Evolutionary conservation across 2,888 invertebrate genomes (phyloP).

Genomic region (Piscicola geometra): DNA sequence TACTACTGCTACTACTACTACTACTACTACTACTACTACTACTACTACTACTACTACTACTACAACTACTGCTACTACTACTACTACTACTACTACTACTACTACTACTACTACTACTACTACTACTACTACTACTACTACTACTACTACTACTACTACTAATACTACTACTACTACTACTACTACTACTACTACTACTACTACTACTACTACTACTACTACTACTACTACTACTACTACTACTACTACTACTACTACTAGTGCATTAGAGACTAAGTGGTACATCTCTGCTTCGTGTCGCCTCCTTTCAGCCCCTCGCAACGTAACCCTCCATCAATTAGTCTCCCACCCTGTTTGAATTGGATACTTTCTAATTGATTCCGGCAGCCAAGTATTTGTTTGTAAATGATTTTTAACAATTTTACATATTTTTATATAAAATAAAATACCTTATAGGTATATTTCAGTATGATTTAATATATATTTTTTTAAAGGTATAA

Average conservation of each 20-base stretch:
- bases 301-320: too few relatives aligned
- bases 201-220: slow-evolving; percentile 27
- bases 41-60: slow-evolving; percentile 35
- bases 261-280: neutral
- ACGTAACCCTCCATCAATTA: too few relatives aligned
- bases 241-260: slow-evolving; percentile 28
- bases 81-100: slow-evolving; percentile 34
- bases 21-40: slow-evolving; percentile 36
- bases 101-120: slow-evolving; percentile 29
- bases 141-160: slow-evolving; percentile 18
- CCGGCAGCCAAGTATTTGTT: too few relatives aligned
- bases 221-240: slow-evolving; percentile 29
- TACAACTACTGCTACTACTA: slow-evolving; percentile 36
- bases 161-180: slow-evolving; percentile 19
- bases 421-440: too few relatives aligned
- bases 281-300: too few relatives aligned
- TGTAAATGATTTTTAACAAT: too few relatives aligned
- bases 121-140: slow-evolving; percentile 16
- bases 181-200: slow-evolving; percentile 25
- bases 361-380: too few relatives aligned
- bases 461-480: too few relatives aligned
- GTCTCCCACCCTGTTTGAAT: too few relatives aligned
- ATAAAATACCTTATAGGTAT: too few relatives aligned
- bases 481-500: too few relatives aligned
- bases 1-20: slow-evolving; percentile 34